phyloP scores from a whole-genome alignment of 1,140 invertebrate genomes.

The Asobara japonica region DNA sequence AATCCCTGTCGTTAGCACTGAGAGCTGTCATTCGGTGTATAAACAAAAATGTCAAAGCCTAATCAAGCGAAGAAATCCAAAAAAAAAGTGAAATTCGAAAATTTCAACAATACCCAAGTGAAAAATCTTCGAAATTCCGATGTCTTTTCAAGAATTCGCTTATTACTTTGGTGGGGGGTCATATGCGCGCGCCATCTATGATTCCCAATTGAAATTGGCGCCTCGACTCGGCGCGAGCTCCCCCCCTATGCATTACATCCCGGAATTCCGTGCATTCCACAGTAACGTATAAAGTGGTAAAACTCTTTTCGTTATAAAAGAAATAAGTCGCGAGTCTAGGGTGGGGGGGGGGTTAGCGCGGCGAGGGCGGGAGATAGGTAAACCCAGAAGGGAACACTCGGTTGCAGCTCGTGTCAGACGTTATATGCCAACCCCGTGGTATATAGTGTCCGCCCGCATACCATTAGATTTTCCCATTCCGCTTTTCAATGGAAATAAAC shows the following conservation, averaged over 20 bases:
- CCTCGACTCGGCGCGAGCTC: too few relatives aligned
- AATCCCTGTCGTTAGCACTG: too few relatives aligned
- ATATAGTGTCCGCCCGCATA: slow-evolving; percentile 55
- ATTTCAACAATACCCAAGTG: too few relatives aligned
- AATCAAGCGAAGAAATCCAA: too few relatives aligned
- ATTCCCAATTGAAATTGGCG: too few relatives aligned
- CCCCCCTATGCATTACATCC: neutral
- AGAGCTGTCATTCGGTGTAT: too few relatives aligned
- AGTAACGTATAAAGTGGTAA: slow-evolving; percentile 48
- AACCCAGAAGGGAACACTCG: slow-evolving; percentile 28
- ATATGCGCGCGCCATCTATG: too few relatives aligned
- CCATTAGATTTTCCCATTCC: slow-evolving; percentile 52
- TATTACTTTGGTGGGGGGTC: too few relatives aligned
- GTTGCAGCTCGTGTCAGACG: slow-evolving; percentile 56
- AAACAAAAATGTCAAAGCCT: too few relatives aligned
- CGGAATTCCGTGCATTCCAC: slow-evolving; percentile 60
- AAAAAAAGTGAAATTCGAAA: too few relatives aligned
- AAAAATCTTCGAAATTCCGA: too few relatives aligned
- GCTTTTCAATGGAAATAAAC: slow-evolving; percentile 57
- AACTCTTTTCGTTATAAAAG: slow-evolving; percentile 12
- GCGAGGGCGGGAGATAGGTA: slow-evolving; percentile 31
- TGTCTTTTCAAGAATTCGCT: too few relatives aligned
- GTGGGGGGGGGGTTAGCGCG: neutral
- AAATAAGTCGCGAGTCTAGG: neutral
- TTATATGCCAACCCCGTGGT: slow-evolving; percentile 42